A percentile compares a stretch with the other conserved stretches of the same genome.
phyloP scores from a whole-genome alignment of 1,140 invertebrate species.

The Bradynema listronoti region DNA sequence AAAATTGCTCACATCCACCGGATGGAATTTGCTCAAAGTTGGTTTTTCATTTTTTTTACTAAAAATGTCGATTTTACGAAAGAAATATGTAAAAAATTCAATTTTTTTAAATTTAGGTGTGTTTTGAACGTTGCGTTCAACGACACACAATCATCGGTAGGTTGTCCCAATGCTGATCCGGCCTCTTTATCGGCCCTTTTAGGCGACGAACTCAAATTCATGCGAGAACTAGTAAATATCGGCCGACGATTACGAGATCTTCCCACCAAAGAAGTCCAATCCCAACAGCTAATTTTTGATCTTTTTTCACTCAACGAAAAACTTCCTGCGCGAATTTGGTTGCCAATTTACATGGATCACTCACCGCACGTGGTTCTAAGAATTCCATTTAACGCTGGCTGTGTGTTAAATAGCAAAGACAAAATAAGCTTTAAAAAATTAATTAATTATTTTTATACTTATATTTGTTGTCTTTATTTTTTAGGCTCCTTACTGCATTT shows the following conservation, averaged over 20 bases:
- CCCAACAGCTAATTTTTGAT: slow-evolving; percentile 79
- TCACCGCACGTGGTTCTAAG: slow-evolving; percentile 73
- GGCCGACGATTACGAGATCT: slow-evolving; percentile 80
- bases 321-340: slow-evolving; percentile 90
- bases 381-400: slow-evolving; percentile 85
- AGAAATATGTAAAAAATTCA: no score
- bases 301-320: slow-evolving; percentile 87
- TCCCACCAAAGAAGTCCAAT: slow-evolving; percentile 87
- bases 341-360: slow-evolving; percentile 69
- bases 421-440: no score
- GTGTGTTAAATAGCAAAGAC: slow-evolving; percentile 96
- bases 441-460: not conserved
- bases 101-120: no score
- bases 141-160: no score
- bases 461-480: slow-evolving; percentile 15
- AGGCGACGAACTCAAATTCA: slow-evolving; percentile 84
- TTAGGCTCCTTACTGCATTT: slow-evolving; percentile 87
- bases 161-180: no score
- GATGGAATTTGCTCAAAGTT: no score
- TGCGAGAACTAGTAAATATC: slow-evolving; percentile 74
- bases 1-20: no score
- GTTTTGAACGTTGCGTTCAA: no score
- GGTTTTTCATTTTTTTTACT: no score
- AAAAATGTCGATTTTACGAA: no score
- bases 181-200: no score